Base-by-base conservation (phyloP, 1,140 invertebrate species). In the Mizuhopecten yessoensis region DNA sequence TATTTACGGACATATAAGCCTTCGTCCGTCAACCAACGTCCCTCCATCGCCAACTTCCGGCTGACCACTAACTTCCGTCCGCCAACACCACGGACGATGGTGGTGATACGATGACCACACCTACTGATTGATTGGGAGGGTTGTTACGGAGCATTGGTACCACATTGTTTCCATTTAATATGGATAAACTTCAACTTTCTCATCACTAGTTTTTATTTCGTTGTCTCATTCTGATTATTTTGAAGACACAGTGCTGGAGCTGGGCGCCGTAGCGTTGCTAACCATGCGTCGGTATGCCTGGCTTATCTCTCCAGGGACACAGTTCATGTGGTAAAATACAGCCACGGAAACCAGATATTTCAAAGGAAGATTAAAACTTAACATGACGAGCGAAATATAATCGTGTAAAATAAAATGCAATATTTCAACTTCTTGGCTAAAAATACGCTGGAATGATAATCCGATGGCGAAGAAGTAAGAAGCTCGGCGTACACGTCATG, bases 401-500 rank as follows among this genome's bases (percentile, higher is more conserved):
- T 75, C 57, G 9, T 29, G 57, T 75, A 75, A 75, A 75, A 75
- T 75, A 75, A 75, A 75, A 75, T 75, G 57, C 57, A 75, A 75
- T 75, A 75, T 75, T 75, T 75, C 57, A 75, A 75, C 57, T 75
- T 75, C 57, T 75, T 11, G 57, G n/a, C 57, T 75, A 75, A 75
- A 75, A 29, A 75, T 75, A 75, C 20, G 57, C n/a, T 29, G 57
- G 57, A 75, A 75, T 75, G 57, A 75, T 75, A 75, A 75, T 75
- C 57, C 57, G 57, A 13, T 3, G 57, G 57, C 2, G 23, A 23
- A 57, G 45, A 57, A 57, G 36, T 39, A 39, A 39, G 23, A 29
- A n/a, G 57, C 29, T 29, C n/a, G 57, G 57, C 11, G 57, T 75
- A 45, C 10, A 45, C 42, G 42, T 20, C 9, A 45, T 45, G 42